Evolutionary conservation across 2,888 invertebrate species (phyloP), one percentile per base, ranked within the genome.

Genomic region (Ellobium chinense): DNA sequence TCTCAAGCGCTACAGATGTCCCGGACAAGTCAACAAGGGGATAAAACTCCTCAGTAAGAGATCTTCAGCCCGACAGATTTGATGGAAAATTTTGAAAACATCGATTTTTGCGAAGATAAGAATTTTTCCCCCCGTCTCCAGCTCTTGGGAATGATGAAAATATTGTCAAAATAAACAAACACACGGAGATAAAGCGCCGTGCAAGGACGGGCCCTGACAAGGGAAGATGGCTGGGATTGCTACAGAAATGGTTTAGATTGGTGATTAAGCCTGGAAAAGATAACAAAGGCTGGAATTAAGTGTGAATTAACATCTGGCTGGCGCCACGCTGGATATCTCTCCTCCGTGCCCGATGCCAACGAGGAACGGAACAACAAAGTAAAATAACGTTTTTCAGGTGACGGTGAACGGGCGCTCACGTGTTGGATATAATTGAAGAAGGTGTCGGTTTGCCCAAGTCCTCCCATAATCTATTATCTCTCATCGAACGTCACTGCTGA

Each of bases 51-150:
- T 72, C 58, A 58, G 58, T 58, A n/a, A 34, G 9, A 34, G 12
- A 60, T 72, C 60, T 72, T 60, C 21, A 72, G 9, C 7, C 37
- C 56, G 24, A 12, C 72, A 18, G 72, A 58, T 12, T 58, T 27
- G 58, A 60, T 72, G 36, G 58, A 58, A 46, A 72, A 60, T 54
- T 58, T 69, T 46, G 58, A 72, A 58, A 58, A 56, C 58, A 72
- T 58, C 60, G 18, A 18, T 34, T 34, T 58, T 46, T 46, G 1
- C 70, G 34, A 60, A 72, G 72, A 72, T 72, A 60, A 72, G 72
- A 72, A 7, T 36, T 12, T 5, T 39, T 14, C 2, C 5, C 31
- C 69, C 56, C 36, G 27, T 60, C 58, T 31, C 14, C 14, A 34
- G 31, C 58, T 9, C 18, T 2, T 12, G 24, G 1, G 58, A 31